Evolutionary conservation across 2,888 invertebrate genomes (phyloP), one percentile per base, ranked within the genome.

Genomic region (Agapostemon virescens): DNA sequence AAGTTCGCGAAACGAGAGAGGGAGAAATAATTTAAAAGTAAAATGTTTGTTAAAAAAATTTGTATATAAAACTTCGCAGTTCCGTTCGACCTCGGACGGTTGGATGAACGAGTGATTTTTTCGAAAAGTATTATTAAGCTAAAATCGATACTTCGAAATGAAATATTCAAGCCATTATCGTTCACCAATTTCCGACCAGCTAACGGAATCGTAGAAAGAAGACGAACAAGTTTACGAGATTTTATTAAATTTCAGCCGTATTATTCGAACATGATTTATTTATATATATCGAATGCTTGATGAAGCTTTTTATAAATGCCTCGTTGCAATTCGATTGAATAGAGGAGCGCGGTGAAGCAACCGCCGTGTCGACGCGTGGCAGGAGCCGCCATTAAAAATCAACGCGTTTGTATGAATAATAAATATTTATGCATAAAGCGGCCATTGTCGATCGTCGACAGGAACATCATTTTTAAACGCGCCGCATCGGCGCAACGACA

Each of bases 341-440:
- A 68, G 71, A 38, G 58, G 30, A 55, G 5, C 49, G 64, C 33
- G 40, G 33, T 36, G 55, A 66, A 49, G 77, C 71, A 73, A 74
- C 40, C 40, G 40, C 4, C 45, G 20, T 5, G 33, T 33, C 11
- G n/a, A 1, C 72, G 71, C 61, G 74, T 45, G 20, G 33, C 69
- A 61, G 64, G 74, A 38, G 23, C 74, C 52, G 71, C 71, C 49
- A 74, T 77, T 52, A 69, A 63, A 63, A 69, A 70, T 74, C 45
- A 74, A 71, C 69, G 70, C 42, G 15, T 30, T 42, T 64, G 42
- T 26, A 30, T 36, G 9, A 30, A 4, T 30, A n/a, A 63, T n/a
- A 63, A 74, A 69, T 64, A 69, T 40, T 58, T 30, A 17, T 13
- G 26, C 13, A 45, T 13, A 38, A 67, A 38, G 63, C 38, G 17